Conservation (phyloP, 2,888 invertebrate species). For the Troilus luridus region DNA sequence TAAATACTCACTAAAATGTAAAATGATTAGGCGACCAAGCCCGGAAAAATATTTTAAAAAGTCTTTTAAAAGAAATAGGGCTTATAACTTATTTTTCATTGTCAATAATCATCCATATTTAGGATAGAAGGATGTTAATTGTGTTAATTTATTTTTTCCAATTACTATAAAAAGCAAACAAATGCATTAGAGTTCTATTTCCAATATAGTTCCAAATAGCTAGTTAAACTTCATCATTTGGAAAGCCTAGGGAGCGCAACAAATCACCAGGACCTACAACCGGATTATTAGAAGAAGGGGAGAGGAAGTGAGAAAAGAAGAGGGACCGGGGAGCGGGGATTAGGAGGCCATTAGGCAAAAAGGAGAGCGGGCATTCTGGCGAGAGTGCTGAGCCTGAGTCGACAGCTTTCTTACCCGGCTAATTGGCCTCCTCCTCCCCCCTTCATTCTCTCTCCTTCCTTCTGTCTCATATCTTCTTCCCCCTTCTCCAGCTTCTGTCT, state of each 20-base stretch:
- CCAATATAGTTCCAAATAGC: neutral
- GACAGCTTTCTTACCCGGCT: slow-evolving; percentile 8
- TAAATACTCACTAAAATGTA: too few relatives aligned
- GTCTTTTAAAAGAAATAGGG: too few relatives aligned
- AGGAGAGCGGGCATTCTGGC: neutral
- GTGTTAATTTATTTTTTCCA: too few relatives aligned
- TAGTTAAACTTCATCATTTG: neutral
- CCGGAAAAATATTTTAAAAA: too few relatives aligned
- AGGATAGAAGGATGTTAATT: too few relatives aligned
- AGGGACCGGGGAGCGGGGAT: neutral
- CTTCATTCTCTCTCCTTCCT: neutral
- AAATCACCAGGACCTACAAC: neutral
- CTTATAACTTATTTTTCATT: too few relatives aligned
- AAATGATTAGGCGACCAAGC: too few relatives aligned
- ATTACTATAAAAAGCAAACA: too few relatives aligned
- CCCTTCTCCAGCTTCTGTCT: neutral
- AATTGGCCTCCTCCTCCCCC: neutral
- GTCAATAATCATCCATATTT: too few relatives aligned
- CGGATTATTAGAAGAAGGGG: neutral
- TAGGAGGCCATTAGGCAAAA: slow-evolving; percentile 14
- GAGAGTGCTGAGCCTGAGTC: neutral
- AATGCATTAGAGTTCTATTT: too few relatives aligned
- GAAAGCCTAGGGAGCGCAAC: neutral
- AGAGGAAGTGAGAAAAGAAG: slow-evolving; percentile 3
- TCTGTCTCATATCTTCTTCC: neutral